These are phyloP conservation scores for Rambutsinella grinnellia DNA, from an alignment of 2,888 invertebrate genomes.

Conservation along the genomic window DNA sequence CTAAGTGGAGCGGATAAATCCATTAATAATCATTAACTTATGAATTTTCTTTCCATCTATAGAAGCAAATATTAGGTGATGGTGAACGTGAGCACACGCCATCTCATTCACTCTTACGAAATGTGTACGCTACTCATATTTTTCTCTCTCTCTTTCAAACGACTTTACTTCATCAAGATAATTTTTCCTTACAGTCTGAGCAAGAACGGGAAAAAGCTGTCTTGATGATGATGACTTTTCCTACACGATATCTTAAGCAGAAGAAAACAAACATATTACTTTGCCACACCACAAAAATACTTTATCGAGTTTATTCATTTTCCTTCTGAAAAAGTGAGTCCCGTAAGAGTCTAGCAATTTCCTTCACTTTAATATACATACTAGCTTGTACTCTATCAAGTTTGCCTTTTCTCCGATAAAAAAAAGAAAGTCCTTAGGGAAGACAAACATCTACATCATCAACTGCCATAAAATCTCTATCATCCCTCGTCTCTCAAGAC, in stretches of 20 bases:
- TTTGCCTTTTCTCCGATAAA: constrained; percentile 12
- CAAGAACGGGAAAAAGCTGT: too few relatives aligned
- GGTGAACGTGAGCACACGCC: not conserved
- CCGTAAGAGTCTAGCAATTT: too few relatives aligned
- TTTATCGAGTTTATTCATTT: too few relatives aligned
- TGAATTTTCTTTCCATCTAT: constrained; percentile 16
- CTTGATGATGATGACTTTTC: too few relatives aligned
- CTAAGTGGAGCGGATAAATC: constrained; percentile 47
- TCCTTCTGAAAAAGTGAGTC: too few relatives aligned
- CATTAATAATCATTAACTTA: constrained; percentile 56
- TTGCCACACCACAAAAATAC: too few relatives aligned
- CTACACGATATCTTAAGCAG: too few relatives aligned
- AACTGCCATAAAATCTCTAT: constrained; percentile 24
- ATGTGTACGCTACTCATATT: constrained; percentile 9
- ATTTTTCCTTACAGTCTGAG: not conserved
- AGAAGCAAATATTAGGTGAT: not conserved
- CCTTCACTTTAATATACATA: too few relatives aligned
- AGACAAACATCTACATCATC: constrained; percentile 38
- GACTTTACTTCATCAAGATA: not conserved
- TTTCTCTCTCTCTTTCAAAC: not conserved
- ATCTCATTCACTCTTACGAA: not conserved
- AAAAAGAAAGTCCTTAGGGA: constrained; percentile 34
- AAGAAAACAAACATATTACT: too few relatives aligned
- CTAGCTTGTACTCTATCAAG: too few relatives aligned
- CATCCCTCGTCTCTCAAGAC: constrained; percentile 18